These are phyloP conservation scores for Pantherophis guttatus DNA, from an alignment of 2,113 vertebrate genomes.

Conservation along the genomic window DNA sequence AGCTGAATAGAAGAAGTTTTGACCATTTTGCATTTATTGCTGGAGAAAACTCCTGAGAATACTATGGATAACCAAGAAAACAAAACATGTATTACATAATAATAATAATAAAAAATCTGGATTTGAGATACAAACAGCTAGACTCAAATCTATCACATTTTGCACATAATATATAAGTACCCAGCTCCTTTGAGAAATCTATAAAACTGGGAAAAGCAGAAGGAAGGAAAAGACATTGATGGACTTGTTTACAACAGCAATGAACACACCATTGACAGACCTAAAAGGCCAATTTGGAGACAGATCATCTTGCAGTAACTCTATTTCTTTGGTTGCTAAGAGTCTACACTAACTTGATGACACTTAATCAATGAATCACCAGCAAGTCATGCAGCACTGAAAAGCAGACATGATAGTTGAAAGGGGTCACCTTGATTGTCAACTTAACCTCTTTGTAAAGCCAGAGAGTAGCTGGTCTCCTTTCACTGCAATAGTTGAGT, in stretches of 20 bases:
- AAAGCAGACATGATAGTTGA: neutral
- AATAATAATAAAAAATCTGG: neutral
- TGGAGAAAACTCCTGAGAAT: neutral
- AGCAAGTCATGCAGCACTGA: neutral
- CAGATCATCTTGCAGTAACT: neutral
- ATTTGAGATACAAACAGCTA: neutral
- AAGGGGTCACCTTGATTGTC: neutral
- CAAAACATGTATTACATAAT: neutral
- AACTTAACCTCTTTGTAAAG: neutral
- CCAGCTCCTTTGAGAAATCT: neutral
- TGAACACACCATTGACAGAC: neutral
- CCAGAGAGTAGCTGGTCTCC: neutral
- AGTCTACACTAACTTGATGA: neutral
- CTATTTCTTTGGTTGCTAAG: neutral
- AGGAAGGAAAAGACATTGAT: neutral
- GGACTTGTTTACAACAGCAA: neutral
- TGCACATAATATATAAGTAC: neutral
- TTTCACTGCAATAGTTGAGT: neutral
- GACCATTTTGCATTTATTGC: neutral
- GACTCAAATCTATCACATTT: neutral
- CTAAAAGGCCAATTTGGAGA: neutral
- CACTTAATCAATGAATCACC: neutral
- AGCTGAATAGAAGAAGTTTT: neutral
- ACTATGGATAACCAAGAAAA: neutral
- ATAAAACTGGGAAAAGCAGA: neutral